These are phyloP conservation scores for Benitochromis conjunctus DNA, from an alignment of 2,113 vertebrate genomes.

Conservation along the genomic window DNA sequence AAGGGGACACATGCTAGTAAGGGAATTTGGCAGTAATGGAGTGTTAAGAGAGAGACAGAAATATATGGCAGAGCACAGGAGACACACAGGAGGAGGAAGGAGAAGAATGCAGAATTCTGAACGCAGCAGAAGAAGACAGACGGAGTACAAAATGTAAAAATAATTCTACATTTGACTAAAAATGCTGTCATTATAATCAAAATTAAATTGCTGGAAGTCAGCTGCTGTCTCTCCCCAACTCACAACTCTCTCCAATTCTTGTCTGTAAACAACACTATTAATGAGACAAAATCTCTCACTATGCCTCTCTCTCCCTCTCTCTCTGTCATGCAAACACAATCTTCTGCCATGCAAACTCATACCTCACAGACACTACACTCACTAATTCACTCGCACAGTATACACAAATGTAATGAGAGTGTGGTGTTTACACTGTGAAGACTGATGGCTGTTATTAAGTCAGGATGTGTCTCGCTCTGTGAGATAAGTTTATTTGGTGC, in stretches of 20 bases:
- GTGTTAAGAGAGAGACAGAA: background rate
- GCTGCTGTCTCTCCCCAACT: slow-evolving; percentile 16
- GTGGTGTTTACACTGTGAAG: slow-evolving; percentile 20
- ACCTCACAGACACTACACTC: background rate
- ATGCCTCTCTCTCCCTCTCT: background rate
- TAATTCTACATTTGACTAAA: background rate
- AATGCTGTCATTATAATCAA: slow-evolving; percentile 21
- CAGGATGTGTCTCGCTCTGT: background rate
- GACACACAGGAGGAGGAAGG: background rate
- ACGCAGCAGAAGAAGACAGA: background rate
- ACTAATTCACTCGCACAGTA: background rate
- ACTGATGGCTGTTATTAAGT: slow-evolving; percentile 47
- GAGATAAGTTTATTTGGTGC: slow-evolving; percentile 21
- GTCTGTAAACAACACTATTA: slow-evolving; percentile 49
- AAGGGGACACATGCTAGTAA: slow-evolving; percentile 43
- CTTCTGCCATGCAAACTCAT: background rate
- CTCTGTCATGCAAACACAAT: background rate
- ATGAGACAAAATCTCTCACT: slow-evolving; percentile 37
- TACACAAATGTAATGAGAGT: slow-evolving; percentile 36
- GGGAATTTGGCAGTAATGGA: slow-evolving; percentile 47
- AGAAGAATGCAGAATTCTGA: background rate
- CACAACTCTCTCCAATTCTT: background rate
- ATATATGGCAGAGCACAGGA: background rate
- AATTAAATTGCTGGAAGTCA: slow-evolving; percentile 38
- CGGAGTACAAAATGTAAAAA: background rate